phyloP scores from a whole-genome alignment of 2,797 vertebrate genomes.

The Eulemur albifrons region DNA sequence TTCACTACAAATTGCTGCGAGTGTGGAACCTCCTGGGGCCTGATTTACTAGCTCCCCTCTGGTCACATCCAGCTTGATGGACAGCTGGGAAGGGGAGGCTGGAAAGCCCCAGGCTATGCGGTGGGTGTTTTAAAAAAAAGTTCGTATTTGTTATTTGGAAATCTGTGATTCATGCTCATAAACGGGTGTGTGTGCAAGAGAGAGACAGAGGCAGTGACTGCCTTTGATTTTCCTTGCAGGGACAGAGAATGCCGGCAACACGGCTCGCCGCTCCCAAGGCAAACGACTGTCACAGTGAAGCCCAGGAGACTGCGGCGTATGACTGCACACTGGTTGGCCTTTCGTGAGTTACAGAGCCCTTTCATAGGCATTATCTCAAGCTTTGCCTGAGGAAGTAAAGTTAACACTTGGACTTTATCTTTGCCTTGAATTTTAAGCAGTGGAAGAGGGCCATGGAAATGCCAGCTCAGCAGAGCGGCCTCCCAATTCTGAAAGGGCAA shows the following conservation, averaged over 20 bases:
- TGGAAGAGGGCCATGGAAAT: neutral
- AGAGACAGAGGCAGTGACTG: constrained; percentile 22
- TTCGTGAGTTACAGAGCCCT: neutral
- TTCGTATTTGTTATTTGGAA: constrained; percentile 75
- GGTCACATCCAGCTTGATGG: constrained; percentile 53
- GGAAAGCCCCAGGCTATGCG: neutral
- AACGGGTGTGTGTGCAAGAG: constrained; percentile 49
- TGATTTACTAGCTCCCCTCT: constrained; percentile 64
- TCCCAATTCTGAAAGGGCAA: constrained; percentile 9
- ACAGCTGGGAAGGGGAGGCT: constrained; percentile 60
- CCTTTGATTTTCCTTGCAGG: neutral
- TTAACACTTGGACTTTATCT: neutral
- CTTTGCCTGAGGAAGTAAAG: neutral
- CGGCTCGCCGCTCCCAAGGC: neutral
- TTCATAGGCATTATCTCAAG: neutral
- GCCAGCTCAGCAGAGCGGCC: constrained; percentile 58
- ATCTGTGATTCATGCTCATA: constrained; percentile 72
- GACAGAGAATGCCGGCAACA: constrained; percentile 4
- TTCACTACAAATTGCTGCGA: constrained; percentile 81
- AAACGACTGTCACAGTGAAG: neutral
- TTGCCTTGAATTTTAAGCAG: constrained; percentile 66
- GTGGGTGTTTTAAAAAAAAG: constrained; percentile 21
- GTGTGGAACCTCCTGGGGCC: constrained; percentile 76
- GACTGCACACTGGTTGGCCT: neutral
- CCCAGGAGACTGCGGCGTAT: neutral